Conservation (phyloP, 2,797 vertebrate species). For the Sebastes goodei region DNA sequence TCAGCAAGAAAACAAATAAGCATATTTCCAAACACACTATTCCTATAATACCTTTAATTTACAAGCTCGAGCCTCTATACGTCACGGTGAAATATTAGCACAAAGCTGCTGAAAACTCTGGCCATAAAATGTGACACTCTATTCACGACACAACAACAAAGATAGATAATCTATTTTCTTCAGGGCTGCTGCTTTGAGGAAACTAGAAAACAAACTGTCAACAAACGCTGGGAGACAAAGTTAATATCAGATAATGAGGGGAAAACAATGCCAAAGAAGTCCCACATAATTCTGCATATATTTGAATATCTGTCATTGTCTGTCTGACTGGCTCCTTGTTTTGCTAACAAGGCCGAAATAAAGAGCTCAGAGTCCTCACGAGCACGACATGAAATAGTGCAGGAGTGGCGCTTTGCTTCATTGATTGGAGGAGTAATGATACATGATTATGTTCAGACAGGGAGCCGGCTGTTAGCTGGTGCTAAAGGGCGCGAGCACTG, state of each 20-base stretch:
- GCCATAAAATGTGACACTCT: not conserved
- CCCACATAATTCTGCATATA: constrained; percentile 42
- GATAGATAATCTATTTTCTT: constrained; percentile 14
- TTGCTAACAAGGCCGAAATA: constrained; percentile 53
- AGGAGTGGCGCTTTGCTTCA: constrained; percentile 46
- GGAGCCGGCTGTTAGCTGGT: constrained; percentile 51
- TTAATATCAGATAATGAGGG: constrained; percentile 54
- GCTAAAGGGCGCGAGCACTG: constrained; percentile 50
- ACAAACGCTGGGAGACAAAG: constrained; percentile 43
- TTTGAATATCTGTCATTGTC: constrained; percentile 54
- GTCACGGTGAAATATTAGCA: not conserved
- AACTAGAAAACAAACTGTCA: constrained; percentile 49
- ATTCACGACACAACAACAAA: not conserved
- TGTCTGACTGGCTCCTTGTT: constrained; percentile 25
- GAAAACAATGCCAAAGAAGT: constrained; percentile 37
- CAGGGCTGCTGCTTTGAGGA: constrained; percentile 29
- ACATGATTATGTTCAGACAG: constrained; percentile 59
- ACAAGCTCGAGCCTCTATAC: not conserved
- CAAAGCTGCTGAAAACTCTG: not conserved
- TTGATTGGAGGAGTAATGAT: constrained; percentile 68
- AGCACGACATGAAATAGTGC: constrained; percentile 34
- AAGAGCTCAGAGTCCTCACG: constrained; percentile 41
- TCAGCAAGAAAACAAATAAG: not conserved
- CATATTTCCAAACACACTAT: not conserved
- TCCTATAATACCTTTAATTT: not conserved